A percentile compares a stretch with the other conserved stretches of the same genome.
Evolutionary conservation across 2,888 invertebrate genomes (phyloP).

Genomic region (Chloroclystis v-ata): DNA sequence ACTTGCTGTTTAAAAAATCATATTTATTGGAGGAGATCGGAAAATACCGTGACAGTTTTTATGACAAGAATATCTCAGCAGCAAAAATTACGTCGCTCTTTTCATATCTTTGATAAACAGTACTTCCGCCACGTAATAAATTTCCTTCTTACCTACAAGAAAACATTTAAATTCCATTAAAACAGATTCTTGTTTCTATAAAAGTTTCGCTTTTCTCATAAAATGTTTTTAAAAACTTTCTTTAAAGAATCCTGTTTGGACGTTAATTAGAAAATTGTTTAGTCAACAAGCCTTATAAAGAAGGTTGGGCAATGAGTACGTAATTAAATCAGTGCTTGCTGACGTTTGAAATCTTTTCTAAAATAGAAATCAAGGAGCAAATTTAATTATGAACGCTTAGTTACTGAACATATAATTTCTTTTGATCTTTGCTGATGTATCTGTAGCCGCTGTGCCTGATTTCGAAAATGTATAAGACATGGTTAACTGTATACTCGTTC

Average conservation of each 20-base stretch:
- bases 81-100: too few relatives aligned
- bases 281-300: conserved; percentile 26
- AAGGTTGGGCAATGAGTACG: conserved; percentile 26
- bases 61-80: too few relatives aligned
- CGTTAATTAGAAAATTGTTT: conserved; percentile 30
- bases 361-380: neutral
- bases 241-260: conserved; percentile 24
- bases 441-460: too few relatives aligned
- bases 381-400: neutral
- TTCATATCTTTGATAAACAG: too few relatives aligned
- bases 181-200: too few relatives aligned
- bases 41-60: too few relatives aligned
- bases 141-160: conserved; percentile 14
- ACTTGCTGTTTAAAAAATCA: too few relatives aligned
- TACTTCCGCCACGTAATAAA: too few relatives aligned
- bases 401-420: neutral
- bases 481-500: too few relatives aligned
- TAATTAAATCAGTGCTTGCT: conserved; percentile 1
- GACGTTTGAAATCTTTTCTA: conserved; percentile 1
- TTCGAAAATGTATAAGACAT: too few relatives aligned
- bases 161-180: conserved; percentile 3
- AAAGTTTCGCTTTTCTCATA: conserved; percentile 15
- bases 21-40: too few relatives aligned
- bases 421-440: too few relatives aligned
- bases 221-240: conserved; percentile 24